Conservation (phyloP, 2,888 invertebrate genomes). For the Macrostomum cliftonense region DNA sequence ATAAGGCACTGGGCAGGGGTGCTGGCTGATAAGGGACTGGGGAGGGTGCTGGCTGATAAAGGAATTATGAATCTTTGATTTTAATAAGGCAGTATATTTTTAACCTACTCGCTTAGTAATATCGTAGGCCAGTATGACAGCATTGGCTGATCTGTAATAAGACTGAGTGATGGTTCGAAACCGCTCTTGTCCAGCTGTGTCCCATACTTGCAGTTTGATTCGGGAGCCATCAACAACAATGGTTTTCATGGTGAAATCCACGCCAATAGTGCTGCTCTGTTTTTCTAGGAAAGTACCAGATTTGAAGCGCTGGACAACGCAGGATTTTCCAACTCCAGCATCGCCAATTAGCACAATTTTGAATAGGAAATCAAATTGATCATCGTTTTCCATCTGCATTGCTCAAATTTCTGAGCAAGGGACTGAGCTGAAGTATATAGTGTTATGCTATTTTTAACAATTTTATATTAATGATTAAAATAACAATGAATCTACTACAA, state of each 20-base stretch:
- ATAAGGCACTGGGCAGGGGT: too few relatives aligned
- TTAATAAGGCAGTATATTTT: too few relatives aligned
- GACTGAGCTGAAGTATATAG: too few relatives aligned
- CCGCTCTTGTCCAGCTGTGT: conserved; percentile 76
- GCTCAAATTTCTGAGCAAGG: too few relatives aligned
- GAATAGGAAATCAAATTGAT: conserved; percentile 69
- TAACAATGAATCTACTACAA: too few relatives aligned
- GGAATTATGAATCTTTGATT: too few relatives aligned
- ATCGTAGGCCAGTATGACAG: conserved; percentile 88
- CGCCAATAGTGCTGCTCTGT: conserved; percentile 87
- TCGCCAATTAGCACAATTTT: conserved; percentile 76
- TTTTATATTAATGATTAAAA: too few relatives aligned
- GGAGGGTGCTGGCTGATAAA: too few relatives aligned
- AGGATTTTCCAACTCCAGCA: conserved; percentile 54
- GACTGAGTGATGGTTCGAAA: conserved; percentile 83
- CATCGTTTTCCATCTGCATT: conserved; percentile 37
- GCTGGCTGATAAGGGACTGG: too few relatives aligned
- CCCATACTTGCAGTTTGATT: conserved; percentile 66
- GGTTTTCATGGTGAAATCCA: conserved; percentile 96
- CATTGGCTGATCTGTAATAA: conserved; percentile 87
- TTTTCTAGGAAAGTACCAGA: conserved; percentile 76
- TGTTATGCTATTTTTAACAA: too few relatives aligned
- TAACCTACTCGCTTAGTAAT: conserved; percentile 51
- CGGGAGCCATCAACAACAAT: conserved; percentile 58
- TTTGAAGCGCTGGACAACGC: conserved; percentile 80